Conservation (phyloP, 2,797 vertebrate genomes). For the Crocodylus rhombifer region DNA sequence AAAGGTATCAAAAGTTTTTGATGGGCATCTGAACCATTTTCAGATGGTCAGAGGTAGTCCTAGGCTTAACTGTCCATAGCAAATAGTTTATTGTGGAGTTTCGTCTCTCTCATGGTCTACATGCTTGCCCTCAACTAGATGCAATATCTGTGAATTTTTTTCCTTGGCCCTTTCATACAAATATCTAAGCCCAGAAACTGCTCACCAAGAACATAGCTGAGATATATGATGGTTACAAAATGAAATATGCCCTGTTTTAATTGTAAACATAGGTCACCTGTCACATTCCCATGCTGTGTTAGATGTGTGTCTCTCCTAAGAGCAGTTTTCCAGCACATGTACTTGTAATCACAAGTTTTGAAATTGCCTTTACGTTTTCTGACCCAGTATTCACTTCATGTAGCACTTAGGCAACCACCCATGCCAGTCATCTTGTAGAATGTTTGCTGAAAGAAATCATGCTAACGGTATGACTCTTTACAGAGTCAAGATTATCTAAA, state of each 20-base stretch:
- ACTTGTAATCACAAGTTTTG: neutral
- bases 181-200: slow-evolving; percentile 49
- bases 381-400: neutral
- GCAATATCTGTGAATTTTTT: slow-evolving; percentile 66
- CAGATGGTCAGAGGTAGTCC: slow-evolving; percentile 69
- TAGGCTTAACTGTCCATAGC: slow-evolving; percentile 68
- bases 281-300: neutral
- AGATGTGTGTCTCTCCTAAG: neutral
- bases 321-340: neutral
- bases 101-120: slow-evolving; percentile 70
- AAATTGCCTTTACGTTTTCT: neutral
- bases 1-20: slow-evolving; percentile 70
- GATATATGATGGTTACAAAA: neutral
- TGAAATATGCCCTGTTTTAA: neutral
- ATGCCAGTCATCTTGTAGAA: neutral
- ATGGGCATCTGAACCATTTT: slow-evolving; percentile 75
- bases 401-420: neutral
- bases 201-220: slow-evolving; percentile 9
- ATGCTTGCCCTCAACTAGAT: slow-evolving; percentile 70
- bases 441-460: neutral
- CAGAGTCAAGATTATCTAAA: neutral
- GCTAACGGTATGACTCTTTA: neutral
- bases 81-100: slow-evolving; percentile 74
- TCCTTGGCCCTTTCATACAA: slow-evolving; percentile 48
- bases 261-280: slow-evolving; percentile 18